Evolutionary conservation across 2,797 vertebrate species (phyloP).

Genomic region (Melanotaenia pygmaea): DNA sequence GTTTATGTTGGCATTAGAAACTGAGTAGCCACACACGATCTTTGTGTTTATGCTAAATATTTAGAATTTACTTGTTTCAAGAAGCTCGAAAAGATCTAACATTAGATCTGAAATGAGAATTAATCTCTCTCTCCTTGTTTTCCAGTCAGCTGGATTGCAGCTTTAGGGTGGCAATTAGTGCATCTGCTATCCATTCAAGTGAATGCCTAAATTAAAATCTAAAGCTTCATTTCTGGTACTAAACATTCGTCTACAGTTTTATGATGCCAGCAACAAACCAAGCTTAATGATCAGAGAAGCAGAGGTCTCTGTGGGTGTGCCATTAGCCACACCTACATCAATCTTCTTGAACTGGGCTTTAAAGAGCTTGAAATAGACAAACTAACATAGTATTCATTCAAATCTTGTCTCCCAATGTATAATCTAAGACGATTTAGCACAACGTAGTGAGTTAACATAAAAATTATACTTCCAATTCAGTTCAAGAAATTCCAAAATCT

Average conservation of each 20-base stretch:
- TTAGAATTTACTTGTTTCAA: constrained; percentile 30
- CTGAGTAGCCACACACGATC: constrained; percentile 30
- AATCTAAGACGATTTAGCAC: not conserved
- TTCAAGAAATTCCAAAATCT: not conserved
- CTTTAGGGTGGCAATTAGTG: constrained; percentile 3
- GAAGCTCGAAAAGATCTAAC: not conserved
- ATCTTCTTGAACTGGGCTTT: not conserved
- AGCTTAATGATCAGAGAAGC: not conserved
- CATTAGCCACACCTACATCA: not conserved
- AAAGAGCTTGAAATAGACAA: not conserved
- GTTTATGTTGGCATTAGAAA: constrained; percentile 28
- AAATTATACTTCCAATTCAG: not conserved
- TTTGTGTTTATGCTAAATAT: constrained; percentile 44
- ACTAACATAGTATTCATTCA: no score
- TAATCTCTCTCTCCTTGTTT: not conserved
- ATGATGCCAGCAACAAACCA: not conserved
- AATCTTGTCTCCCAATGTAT: not conserved
- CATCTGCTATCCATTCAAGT: not conserved
- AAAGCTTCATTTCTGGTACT: constrained; percentile 1
- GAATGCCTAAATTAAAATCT: not conserved
- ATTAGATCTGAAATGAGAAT: constrained; percentile 10
- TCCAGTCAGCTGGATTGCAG: constrained; percentile 8
- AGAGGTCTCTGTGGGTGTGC: not conserved
- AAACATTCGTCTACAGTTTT: not conserved
- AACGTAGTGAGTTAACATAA: not conserved